Base-by-base conservation (phyloP, 2,888 invertebrate genomes). In the Nomada ferruginata region DNA sequence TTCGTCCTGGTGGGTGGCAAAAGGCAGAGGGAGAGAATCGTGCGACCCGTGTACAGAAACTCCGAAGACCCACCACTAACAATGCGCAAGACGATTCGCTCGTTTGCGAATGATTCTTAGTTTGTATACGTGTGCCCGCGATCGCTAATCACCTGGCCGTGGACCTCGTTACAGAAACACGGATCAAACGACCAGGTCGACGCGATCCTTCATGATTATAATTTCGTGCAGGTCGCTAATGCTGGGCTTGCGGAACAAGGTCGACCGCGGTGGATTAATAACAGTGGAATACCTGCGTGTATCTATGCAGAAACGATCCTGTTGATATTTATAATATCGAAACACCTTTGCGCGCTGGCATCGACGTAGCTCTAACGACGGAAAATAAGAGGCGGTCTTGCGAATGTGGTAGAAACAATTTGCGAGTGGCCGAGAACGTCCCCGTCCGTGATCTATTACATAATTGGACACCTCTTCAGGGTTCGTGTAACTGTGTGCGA, bases 361-460 rank as follows among this genome's bases (percentile, higher is more conserved):
- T 36, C 36, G 7, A 36, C 7, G 36, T 0, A 36, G 36, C 7
- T 36, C 36, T 36, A 36, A 36, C 47, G 47, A 15, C 13, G 2
- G 15, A 47, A 47, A 47, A 47, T 11, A 13, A 47, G 47, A 13
- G 13, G 11, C 13, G 15, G 15, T 15, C 47, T 47, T 9, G 57
- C 23, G 26, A 13, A 20, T 13, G 10, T 11, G 70, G 69, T 59
- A 44, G 53, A 65, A 68, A 59, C 73, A 63, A 74, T 76, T 73
- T 70, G 79, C 72, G 76, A 71, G 63, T 52, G 55, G 57, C 55
- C 55, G 61, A 76, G 80, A 71, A 84, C 83, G 83, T 74, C 79
- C 83, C 83, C 65, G 76, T 60, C 29, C 70, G 76, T 84, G 84
- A 84, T 84, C 83, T 83, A 84, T 84, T 83, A 83, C 84, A 84